These are phyloP conservation scores for Baryphthengus martii DNA, from an alignment of 2,113 vertebrate species.

Conservation along the genomic window DNA sequence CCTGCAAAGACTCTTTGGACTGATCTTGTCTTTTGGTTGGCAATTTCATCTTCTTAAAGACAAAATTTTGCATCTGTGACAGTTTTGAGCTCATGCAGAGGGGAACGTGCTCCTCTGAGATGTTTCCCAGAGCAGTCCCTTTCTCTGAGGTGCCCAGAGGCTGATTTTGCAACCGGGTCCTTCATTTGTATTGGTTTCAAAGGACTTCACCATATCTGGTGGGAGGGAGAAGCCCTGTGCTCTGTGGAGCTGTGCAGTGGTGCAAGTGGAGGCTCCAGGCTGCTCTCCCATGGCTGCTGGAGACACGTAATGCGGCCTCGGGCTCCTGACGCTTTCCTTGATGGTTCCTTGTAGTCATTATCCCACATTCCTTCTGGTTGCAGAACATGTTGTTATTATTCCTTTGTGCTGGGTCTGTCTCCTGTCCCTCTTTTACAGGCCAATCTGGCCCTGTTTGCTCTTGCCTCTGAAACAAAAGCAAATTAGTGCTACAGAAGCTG, in stretches of 20 bases:
- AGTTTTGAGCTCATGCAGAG: background rate
- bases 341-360: conserved; percentile 46
- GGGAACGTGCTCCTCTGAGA: background rate
- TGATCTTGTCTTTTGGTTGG: background rate
- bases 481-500: conserved; percentile 2
- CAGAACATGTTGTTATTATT: conserved; percentile 56
- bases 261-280: background rate
- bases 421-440: conserved; percentile 9
- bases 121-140: background rate
- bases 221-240: background rate
- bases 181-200: background rate
- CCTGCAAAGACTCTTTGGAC: background rate
- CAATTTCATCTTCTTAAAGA: background rate
- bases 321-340: conserved; percentile 43
- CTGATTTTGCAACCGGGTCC: background rate
- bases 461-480: conserved; percentile 34
- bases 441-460: conserved; percentile 17
- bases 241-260: background rate
- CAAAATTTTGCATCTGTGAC: background rate
- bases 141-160: background rate
- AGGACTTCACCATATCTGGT: background rate
- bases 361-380: conserved; percentile 56
- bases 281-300: conserved; percentile 47
- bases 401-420: conserved; percentile 39
- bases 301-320: background rate